Percentiles rank a stretch among this genome's conserved stretches.
These are phyloP conservation scores for Catostomus latipinnis DNA, from an alignment of 2,797 vertebrate species.

Conservation along the genomic window DNA sequence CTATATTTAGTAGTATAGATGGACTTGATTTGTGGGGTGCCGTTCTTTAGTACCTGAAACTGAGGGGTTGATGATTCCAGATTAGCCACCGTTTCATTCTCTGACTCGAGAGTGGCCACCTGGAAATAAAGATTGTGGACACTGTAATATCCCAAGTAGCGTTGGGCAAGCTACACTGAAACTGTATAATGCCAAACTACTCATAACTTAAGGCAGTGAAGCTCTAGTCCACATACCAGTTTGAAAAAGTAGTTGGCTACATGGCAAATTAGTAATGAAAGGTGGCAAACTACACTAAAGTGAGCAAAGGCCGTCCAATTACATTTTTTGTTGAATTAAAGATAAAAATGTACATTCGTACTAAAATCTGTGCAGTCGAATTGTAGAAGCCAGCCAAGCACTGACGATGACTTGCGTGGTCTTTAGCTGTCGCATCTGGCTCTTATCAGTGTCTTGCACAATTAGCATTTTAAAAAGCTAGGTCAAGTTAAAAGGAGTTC, in stretches of 20 bases:
- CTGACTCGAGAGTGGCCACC: conserved; percentile 70
- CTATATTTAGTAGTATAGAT: background rate
- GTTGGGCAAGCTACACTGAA: background rate
- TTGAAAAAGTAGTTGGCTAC: background rate
- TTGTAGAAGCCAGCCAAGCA: no score
- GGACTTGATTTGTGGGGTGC: background rate
- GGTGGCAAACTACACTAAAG: background rate
- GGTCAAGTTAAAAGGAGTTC: no score
- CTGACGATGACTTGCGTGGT: no score
- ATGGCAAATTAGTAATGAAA: background rate
- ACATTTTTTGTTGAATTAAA: no score
- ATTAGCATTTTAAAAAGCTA: no score
- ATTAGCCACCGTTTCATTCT: conserved; percentile 68
- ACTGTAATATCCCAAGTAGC: conserved; percentile 5
- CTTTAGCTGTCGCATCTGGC: no score
- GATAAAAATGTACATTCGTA: no score
- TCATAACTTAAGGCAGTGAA: background rate
- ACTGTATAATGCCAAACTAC: background rate
- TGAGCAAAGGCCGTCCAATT: no score
- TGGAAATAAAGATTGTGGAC: conserved; percentile 57
- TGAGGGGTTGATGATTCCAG: conserved; percentile 69
- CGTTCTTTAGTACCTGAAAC: conserved; percentile 72
- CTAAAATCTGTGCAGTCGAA: no score
- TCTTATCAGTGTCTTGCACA: no score
- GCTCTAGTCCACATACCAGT: background rate